phyloP scores from a whole-genome alignment of 2,113 vertebrate genomes.

The Centropus unirufus region DNA sequence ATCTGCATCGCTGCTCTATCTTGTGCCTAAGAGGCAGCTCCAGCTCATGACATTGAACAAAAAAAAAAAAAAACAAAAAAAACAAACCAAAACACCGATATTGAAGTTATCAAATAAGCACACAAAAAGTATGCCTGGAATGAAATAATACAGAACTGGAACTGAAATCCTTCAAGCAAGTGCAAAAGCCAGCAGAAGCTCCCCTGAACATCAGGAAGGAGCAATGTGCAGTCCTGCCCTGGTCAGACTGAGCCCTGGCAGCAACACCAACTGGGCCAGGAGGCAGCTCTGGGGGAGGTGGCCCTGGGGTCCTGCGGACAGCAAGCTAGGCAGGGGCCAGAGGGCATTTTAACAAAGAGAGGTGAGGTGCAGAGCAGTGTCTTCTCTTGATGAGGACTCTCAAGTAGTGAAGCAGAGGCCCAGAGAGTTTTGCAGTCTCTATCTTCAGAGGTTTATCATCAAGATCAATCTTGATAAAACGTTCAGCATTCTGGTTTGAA shows the following conservation, averaged over 20 bases:
- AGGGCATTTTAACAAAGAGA: fast-evolving
- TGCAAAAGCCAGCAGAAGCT: neutral
- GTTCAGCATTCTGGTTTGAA: neutral
- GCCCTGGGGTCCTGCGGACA: neutral
- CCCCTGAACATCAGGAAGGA: neutral
- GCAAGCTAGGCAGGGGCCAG: fast-evolving
- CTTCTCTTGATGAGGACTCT: neutral
- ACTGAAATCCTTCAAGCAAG: neutral
- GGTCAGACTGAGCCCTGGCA: neutral
- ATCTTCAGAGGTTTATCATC: neutral
- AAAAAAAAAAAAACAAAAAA: no score
- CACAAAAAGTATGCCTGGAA: neutral
- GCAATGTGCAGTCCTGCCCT: neutral
- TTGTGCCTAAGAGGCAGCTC: neutral
- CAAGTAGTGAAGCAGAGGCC: neutral
- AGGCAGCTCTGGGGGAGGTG: fast-evolving
- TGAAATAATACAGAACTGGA: neutral
- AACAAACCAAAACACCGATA: neutral
- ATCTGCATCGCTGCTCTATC: neutral
- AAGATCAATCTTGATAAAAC: neutral
- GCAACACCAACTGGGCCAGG: fast-evolving
- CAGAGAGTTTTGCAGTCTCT: neutral
- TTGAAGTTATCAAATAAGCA: neutral
- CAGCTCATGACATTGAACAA: fast-evolving
- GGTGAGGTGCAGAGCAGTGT: neutral